phyloP scores from a whole-genome alignment of 2,113 vertebrate genomes.

The Macrotis lagotis region DNA sequence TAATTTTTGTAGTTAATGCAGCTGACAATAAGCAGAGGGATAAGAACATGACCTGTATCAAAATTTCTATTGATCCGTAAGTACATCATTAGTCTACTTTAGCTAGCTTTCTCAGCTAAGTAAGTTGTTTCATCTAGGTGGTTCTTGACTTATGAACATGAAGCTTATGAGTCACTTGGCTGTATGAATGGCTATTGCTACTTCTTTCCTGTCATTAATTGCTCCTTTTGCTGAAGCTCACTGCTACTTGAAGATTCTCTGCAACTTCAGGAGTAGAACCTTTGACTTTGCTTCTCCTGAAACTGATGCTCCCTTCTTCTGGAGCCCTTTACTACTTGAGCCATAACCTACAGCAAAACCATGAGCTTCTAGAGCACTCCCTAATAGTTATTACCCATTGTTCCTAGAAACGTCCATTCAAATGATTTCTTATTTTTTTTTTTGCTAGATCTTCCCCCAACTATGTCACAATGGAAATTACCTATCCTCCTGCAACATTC shows the following conservation, averaged over 20 bases:
- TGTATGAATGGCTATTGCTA: not conserved
- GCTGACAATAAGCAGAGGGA: slow-evolving; percentile 99
- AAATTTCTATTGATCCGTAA: slow-evolving; percentile 98
- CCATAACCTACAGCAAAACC: not conserved
- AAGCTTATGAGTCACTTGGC: slow-evolving; percentile 9
- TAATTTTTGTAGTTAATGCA: slow-evolving; percentile 92
- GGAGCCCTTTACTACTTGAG: not conserved
- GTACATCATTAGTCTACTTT: slow-evolving; percentile 82
- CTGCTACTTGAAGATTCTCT: not conserved
- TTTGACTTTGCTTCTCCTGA: not conserved
- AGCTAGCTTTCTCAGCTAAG: slow-evolving; percentile 49
- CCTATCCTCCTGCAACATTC: not conserved
- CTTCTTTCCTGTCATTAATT: not conserved
- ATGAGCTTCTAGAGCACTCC: not conserved
- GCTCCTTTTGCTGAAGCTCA: not conserved
- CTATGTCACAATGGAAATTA: not conserved
- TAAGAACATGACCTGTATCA: slow-evolving; percentile 97
- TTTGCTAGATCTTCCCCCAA: not conserved
- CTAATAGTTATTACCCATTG: slow-evolving; percentile 32
- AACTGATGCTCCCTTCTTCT: not conserved
- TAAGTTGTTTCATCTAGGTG: slow-evolving; percentile 50
- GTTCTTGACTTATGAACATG: not conserved
- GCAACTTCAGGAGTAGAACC: not conserved
- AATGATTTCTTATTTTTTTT: slow-evolving; percentile 4
- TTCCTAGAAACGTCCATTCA: not conserved